Conservation (phyloP, 1,140 invertebrate species). For the Myzus persicae region DNA sequence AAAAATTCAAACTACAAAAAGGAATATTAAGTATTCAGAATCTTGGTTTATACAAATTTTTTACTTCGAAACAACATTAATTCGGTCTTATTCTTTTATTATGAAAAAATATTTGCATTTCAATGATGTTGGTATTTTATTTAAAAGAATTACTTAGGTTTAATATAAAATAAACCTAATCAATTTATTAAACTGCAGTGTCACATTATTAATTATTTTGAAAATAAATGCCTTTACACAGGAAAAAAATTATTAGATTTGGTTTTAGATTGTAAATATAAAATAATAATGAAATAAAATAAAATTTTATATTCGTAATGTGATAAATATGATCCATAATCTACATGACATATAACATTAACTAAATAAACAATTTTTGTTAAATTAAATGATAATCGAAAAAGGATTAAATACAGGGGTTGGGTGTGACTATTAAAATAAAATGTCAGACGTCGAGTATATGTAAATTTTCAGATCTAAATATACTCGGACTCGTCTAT, state of each 20-base stretch:
- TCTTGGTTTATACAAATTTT: not conserved
- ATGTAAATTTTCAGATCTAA: not conserved
- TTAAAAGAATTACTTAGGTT: not conserved
- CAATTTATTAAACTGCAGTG: not conserved
- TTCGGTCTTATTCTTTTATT: not conserved
- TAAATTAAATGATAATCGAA: not conserved
- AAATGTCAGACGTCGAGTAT: not conserved
- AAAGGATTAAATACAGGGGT: not conserved
- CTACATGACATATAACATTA: not conserved
- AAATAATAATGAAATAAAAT: too few species aligned
- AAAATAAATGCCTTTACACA: not conserved
- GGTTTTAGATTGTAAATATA: not conserved
- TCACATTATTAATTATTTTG: not conserved
- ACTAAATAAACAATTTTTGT: not conserved
- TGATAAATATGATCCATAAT: not conserved
- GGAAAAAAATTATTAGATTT: not conserved
- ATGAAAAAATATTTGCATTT: not conserved
- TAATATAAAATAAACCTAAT: not conserved
- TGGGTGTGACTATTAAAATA: not conserved
- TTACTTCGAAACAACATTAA: not conserved
- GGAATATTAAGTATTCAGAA: not conserved
- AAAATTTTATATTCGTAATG: not conserved
- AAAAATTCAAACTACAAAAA: not conserved
- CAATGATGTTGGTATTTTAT: not conserved
- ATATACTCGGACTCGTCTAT: conserved; percentile 20